Conservation (phyloP, 2,888 invertebrate species). For the Laspeyria flexula region DNA sequence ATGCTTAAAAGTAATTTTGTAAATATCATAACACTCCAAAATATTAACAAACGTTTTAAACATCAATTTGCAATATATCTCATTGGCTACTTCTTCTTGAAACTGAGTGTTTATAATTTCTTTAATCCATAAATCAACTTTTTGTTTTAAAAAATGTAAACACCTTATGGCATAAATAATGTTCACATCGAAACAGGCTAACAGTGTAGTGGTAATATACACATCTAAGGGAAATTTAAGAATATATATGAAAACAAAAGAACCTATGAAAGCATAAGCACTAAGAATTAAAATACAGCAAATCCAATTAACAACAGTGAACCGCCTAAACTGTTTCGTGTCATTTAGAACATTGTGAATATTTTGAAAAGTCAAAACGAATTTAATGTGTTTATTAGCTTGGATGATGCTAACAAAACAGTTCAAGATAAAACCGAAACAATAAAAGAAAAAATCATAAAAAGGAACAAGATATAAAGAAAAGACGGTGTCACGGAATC, state of each 20-base stretch:
- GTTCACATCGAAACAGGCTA: slow-evolving; percentile 11
- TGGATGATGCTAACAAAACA: neutral
- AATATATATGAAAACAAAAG: neutral
- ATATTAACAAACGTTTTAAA: slow-evolving; percentile 20
- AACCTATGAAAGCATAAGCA: neutral
- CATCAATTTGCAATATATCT: neutral
- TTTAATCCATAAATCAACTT: slow-evolving; percentile 14
- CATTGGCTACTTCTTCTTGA: no score
- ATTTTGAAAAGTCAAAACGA: slow-evolving; percentile 16
- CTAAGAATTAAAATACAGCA: neutral
- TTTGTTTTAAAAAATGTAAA: slow-evolving; percentile 9
- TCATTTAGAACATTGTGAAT: slow-evolving; percentile 11
- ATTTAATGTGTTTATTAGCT: slow-evolving; percentile 3
- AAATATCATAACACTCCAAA: slow-evolving; percentile 11
- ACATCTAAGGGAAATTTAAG: neutral
- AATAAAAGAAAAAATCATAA: neutral
- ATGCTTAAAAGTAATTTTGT: slow-evolving; percentile 6
- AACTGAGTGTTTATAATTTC: neutral
- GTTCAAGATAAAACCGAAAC: slow-evolving; percentile 5
- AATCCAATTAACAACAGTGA: slow-evolving; percentile 13
- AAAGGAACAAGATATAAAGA: neutral
- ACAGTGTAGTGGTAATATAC: neutral
- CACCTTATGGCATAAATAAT: slow-evolving; percentile 1
- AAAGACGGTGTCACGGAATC: no score
- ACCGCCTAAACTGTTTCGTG: neutral